Percentiles rank a stretch among this genome's conserved stretches.
phyloP scores from a whole-genome alignment of 1,140 invertebrate genomes.

The Sitodiplosis mosellana region DNA sequence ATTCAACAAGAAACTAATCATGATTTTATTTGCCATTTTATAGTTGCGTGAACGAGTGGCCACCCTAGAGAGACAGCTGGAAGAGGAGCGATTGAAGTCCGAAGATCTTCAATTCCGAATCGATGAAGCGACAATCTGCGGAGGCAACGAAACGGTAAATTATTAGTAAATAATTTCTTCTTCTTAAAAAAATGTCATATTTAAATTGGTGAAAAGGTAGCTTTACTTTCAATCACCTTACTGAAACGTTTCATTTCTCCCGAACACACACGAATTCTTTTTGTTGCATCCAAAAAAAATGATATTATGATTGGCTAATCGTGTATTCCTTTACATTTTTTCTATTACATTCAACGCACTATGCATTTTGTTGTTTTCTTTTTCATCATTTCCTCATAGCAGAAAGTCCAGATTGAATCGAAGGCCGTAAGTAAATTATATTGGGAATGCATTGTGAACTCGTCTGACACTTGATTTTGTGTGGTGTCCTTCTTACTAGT shows the following conservation, averaged over 20 bases:
- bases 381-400: not conserved
- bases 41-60: conserved; percentile 16
- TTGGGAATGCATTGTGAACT: too few species aligned
- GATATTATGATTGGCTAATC: not conserved
- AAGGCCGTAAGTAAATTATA: too few species aligned
- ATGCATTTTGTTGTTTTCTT: not conserved
- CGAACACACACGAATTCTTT: too few species aligned
- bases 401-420: too few species aligned
- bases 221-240: too few species aligned
- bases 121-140: conserved; percentile 70
- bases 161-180: not conserved
- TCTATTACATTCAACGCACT: not conserved
- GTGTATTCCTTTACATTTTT: not conserved
- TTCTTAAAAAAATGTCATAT: too few species aligned
- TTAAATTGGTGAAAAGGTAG: too few species aligned
- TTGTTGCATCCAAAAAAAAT: too few species aligned
- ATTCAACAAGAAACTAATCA: not conserved
- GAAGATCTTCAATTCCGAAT: conserved; percentile 84
- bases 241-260: too few species aligned
- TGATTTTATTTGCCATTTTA: not conserved
- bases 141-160: conserved; percentile 31
- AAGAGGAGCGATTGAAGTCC: conserved; percentile 70
- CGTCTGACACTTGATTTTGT: too few species aligned
- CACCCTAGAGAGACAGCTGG: conserved; percentile 43
- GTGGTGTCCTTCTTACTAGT: too few species aligned